Base-by-base conservation (phyloP, 2,797 vertebrate species). In the Sternarchorhynchus goeldii region DNA sequence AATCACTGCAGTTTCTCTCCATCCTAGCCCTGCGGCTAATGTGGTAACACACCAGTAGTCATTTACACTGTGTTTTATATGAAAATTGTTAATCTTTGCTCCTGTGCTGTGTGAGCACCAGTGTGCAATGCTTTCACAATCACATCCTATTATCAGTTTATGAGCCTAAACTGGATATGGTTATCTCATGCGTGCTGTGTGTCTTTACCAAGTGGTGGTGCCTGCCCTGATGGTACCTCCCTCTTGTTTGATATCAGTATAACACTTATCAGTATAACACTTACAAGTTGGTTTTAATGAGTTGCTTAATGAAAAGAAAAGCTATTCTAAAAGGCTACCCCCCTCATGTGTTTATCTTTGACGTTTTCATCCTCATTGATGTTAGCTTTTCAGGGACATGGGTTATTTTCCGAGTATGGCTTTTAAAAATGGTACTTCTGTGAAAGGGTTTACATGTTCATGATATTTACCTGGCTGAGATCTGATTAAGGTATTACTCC, bases 1-100 rank as follows among this genome's bases (percentile, higher is more conserved):
- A 83, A 56, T 82, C 78, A 78, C 82, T 82, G 34, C 31, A 63
- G 63, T 77, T 76, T 76, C 73, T 84, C 29, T 83, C 58, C 57
- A 78, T 17, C 25, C 32, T 56, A 36, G 34, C 68, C 59, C 57
- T 68, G 14, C 6, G 17, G 59, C 65, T 58, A 76, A 72, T 56
- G 53, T 63, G 17, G 63, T 67, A 84, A 67, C 63, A 25, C 63
- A 78, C 70, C 72, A 7, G 36, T 18, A 76, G 21, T 73, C 60
- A 77, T 77, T 64, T 57, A 39, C 55, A 4, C 60, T 62, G 6
- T 36, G 18, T 68, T 74, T 50, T 36, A 59, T 36, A 12, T 53
- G 14, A 50, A 57, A 70, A 58, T 39, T n/a, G 17, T 58, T 81
- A 0, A 64, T 68, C 39, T 73, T 34, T 32, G 20, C 39, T 67